A percentile compares a stretch with the other conserved stretches of the same genome.
These are phyloP conservation scores for Drosophila merina DNA, from an alignment of 2,888 invertebrate genomes.

Conservation along the genomic window DNA sequence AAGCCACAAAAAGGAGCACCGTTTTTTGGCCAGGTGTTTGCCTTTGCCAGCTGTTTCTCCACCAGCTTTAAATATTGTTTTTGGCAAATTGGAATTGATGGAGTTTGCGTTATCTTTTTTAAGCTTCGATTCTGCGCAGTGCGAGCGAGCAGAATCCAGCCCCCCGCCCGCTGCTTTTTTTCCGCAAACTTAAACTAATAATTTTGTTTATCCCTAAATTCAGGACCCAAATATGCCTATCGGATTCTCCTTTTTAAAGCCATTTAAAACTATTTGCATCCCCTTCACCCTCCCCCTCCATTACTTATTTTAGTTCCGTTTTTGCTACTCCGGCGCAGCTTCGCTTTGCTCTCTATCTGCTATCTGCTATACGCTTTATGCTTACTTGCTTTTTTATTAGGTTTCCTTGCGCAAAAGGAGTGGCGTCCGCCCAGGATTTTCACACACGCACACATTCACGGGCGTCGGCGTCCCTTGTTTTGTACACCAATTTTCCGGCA, in stretches of 20 bases:
- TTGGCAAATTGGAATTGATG: conserved; percentile 32
- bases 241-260: not conserved
- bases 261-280: not conserved
- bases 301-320: conserved; percentile 7
- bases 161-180: not conserved
- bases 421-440: conserved; percentile 58
- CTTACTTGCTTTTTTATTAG: conserved; percentile 49
- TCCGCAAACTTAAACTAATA: too few relatives aligned
- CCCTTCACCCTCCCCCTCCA: not conserved
- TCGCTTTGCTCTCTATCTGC: conserved; percentile 41
- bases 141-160: not conserved
- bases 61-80: conserved; percentile 1
- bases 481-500: conserved; percentile 12
- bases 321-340: conserved; percentile 70
- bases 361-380: not conserved
- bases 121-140: conserved; percentile 37
- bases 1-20: conserved; percentile 40
- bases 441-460: conserved; percentile 22
- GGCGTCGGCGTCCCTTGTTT: conserved; percentile 29
- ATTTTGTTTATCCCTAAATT: not conserved
- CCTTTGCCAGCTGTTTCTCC: conserved; percentile 27
- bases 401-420: conserved; percentile 69
- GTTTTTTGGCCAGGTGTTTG: conserved; percentile 42
- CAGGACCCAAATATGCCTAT: conserved; percentile 1
- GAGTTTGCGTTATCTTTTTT: conserved; percentile 7